Base-by-base conservation (phyloP, 1,140 invertebrate genomes). In the Drepana arcuata region DNA sequence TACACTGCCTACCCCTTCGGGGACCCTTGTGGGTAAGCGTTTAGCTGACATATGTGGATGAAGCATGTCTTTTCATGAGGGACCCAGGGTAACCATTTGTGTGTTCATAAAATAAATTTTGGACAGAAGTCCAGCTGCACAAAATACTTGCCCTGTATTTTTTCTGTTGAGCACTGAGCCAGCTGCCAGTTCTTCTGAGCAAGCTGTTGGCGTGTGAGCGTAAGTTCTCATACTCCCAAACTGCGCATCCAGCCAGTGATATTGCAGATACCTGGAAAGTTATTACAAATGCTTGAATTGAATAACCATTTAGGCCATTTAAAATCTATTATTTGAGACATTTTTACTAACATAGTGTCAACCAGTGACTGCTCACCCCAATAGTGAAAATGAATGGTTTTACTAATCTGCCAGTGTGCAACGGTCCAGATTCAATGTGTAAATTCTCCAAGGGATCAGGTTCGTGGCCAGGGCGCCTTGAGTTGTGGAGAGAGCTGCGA, bases 151-250 rank as follows among this genome's bases (percentile, higher is more conserved):
- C 45, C 34, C 42, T 64, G 59, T 68, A 52, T 83, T 79, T 73
- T 63, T 82, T 77, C 53, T 85, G 60, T 29, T 81, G 77, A 9
- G 4, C 38, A 73, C 69, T 77, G 58, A 86, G 60, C 83, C 85
- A 88, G 15, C 60, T 70, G 7, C 84, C 67, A 25, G 86, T 82
- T 65, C 84, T 82, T 47, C 87, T 86, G 2, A 89, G 75, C 49
- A 89, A 82, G 9, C 72, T 82, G 14, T 86, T 64, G 1, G 89
- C 88, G 69, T 88, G 87, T 25, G 84, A 68, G 44, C 92, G 83
- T 58, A 94, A 85, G 53, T 87, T 89, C 81, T 97, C 95, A 88
- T 96, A 96, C 73, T 96, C 91, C 91, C 93, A 93, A 42, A 96
- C 92, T 11, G 92, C 87, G 62, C 90, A 92, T 25, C 89, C 90